Evolutionary conservation across 2,113 vertebrate genomes (phyloP).

Genomic region (Leptobrachium ailaonicum): DNA sequence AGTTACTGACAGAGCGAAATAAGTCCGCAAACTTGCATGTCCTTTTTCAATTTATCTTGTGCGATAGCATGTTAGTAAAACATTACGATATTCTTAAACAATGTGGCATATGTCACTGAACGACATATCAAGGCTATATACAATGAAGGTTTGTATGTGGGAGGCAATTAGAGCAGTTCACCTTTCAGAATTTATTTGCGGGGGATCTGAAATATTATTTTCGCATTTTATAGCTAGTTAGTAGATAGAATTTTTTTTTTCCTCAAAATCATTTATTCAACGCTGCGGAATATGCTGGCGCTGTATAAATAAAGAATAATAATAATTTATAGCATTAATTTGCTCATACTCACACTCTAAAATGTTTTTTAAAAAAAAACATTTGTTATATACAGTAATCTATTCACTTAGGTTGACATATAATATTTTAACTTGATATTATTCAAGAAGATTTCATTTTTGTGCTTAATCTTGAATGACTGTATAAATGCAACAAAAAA

Average conservation of each 20-base stretch:
- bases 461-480: too few relatives aligned
- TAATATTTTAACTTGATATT: too few relatives aligned
- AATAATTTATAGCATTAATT: too few relatives aligned
- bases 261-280: not conserved
- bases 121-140: slow-evolving; percentile 27
- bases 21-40: not conserved
- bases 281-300: not conserved
- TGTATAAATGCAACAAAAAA: too few relatives aligned
- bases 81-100: slow-evolving; percentile 22
- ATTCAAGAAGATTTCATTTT: too few relatives aligned
- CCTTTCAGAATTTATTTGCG: slow-evolving; percentile 3
- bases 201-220: too few relatives aligned
- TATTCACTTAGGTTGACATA: too few relatives aligned
- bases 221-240: too few relatives aligned
- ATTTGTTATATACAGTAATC: too few relatives aligned
- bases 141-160: not conserved
- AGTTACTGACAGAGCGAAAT: slow-evolving; percentile 18
- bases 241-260: not conserved
- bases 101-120: slow-evolving; percentile 36
- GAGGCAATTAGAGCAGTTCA: slow-evolving; percentile 39
- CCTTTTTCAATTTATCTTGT: not conserved
- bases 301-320: too few relatives aligned
- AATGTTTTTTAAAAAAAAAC: too few relatives aligned
- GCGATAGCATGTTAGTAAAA: slow-evolving; percentile 7
- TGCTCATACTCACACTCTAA: too few relatives aligned